These are phyloP conservation scores for Porites australiensis DNA, from an alignment of 64 coral and sea anemone genomes.

Conservation along the genomic window DNA sequence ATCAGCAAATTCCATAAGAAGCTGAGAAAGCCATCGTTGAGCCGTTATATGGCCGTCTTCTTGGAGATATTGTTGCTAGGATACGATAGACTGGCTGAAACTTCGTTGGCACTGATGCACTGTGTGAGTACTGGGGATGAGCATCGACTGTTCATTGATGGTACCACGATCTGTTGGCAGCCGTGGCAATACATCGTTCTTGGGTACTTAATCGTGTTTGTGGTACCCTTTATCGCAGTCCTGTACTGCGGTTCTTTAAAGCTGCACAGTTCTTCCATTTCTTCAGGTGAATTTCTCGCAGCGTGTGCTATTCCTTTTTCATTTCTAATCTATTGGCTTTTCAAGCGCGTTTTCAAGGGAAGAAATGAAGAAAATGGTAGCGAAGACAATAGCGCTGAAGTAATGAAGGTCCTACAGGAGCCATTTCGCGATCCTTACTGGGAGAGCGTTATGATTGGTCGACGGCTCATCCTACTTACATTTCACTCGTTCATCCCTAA, in stretches of 20 bases:
- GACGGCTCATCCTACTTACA: too few relatives aligned
- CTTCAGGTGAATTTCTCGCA: background rate
- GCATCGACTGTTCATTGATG: slow-evolving; percentile 33
- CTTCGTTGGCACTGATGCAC: slow-evolving; percentile 43
- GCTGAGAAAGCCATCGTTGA: background rate
- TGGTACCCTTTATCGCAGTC: too few relatives aligned
- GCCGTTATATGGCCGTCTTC: slow-evolving; percentile 63
- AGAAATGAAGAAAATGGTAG: background rate
- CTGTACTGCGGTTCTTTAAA: too few relatives aligned
- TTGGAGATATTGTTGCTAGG: slow-evolving; percentile 63
- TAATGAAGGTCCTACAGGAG: slow-evolving; percentile 57
- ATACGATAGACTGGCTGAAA: too few relatives aligned
- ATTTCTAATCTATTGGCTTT: background rate
- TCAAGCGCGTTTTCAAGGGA: background rate
- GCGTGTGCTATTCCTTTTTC: too few relatives aligned
- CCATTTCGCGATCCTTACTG: slow-evolving; percentile 61
- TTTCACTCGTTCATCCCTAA: too few relatives aligned
- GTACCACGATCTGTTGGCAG: slow-evolving; percentile 52
- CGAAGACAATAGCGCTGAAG: background rate
- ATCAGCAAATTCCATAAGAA: too few relatives aligned
- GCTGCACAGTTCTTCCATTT: background rate
- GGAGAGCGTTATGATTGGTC: too few relatives aligned
- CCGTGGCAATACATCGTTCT: slow-evolving; percentile 75
- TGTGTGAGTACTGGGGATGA: slow-evolving; percentile 21
- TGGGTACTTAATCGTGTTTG: slow-evolving; percentile 57